These are phyloP conservation scores for Xyrauchen texanus DNA, from an alignment of 2,113 vertebrate species.

Conservation along the genomic window DNA sequence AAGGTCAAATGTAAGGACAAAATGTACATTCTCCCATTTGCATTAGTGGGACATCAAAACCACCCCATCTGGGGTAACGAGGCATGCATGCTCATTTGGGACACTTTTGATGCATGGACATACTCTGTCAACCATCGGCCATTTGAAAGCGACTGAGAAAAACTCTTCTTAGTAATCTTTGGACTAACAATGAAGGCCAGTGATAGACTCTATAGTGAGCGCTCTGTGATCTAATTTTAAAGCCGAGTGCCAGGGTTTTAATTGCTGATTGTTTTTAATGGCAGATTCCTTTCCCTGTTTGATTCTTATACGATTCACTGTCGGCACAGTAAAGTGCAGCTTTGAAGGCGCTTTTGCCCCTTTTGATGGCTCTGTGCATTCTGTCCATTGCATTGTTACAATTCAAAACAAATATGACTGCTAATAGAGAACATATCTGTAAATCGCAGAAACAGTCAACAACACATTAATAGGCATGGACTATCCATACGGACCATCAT, in stretches of 20 bases:
- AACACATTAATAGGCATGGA: conserved; percentile 7
- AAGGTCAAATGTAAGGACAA: conserved; percentile 28
- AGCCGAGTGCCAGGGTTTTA: conserved; percentile 29
- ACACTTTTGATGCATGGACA: conserved; percentile 24
- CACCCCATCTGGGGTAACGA: conserved; percentile 29
- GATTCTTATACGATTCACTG: conserved; percentile 17
- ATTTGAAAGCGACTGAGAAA: conserved; percentile 33
- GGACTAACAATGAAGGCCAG: conserved; percentile 40
- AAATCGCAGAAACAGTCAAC: background rate
- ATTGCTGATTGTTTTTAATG: conserved; percentile 42
- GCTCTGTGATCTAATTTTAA: conserved; percentile 50
- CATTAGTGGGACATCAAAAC: conserved; percentile 36
- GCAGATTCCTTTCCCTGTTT: conserved; percentile 15
- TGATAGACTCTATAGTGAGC: conserved; percentile 2
- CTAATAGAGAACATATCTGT: conserved; percentile 42
- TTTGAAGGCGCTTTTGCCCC: background rate
- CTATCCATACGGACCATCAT: conserved; percentile 21
- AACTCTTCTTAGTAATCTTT: conserved; percentile 19
- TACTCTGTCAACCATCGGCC: background rate
- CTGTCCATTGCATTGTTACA: conserved; percentile 16
- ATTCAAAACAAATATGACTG: conserved; percentile 27
- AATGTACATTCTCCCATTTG: conserved; percentile 44
- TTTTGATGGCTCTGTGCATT: conserved; percentile 29
- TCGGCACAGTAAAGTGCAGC: conserved; percentile 30
- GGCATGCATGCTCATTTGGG: conserved; percentile 33